Conservation (phyloP, 2,888 invertebrate species). For the Eurois occulta region DNA sequence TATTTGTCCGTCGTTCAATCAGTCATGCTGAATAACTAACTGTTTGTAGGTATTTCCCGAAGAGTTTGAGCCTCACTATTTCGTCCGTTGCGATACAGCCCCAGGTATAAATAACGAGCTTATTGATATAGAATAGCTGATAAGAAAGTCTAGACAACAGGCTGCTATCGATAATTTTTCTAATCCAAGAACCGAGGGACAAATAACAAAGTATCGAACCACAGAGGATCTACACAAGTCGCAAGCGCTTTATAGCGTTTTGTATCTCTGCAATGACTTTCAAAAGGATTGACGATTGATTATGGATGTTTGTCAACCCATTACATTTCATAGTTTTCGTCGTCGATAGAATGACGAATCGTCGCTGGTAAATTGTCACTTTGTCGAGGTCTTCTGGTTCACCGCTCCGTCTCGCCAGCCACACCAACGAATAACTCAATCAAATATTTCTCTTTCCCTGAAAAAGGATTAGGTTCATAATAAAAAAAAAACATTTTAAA, state of each 20-base stretch:
- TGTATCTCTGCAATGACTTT: background rate
- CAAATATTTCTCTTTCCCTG: background rate
- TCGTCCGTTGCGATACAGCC: background rate
- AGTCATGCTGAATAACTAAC: background rate
- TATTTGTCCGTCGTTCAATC: background rate
- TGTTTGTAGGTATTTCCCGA: background rate
- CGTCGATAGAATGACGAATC: background rate
- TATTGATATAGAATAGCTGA: background rate
- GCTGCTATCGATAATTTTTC: background rate
- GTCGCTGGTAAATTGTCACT: background rate
- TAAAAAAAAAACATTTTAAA: background rate
- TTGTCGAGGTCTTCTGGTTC: background rate
- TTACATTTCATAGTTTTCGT: background rate
- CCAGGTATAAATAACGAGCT: background rate
- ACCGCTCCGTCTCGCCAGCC: background rate
- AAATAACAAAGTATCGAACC: background rate
- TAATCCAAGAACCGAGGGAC: background rate
- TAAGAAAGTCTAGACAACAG: slow-evolving; percentile 4
- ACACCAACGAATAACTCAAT: background rate
- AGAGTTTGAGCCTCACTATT: background rate
- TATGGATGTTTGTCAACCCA: background rate
- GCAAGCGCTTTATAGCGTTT: background rate
- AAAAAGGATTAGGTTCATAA: background rate
- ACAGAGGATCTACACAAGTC: background rate
- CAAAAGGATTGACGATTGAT: background rate